A percentile compares a stretch with the other conserved stretches of the same genome.
Conservation (phyloP, 2,113 vertebrate genomes). For the Sebastes schlegelii region DNA sequence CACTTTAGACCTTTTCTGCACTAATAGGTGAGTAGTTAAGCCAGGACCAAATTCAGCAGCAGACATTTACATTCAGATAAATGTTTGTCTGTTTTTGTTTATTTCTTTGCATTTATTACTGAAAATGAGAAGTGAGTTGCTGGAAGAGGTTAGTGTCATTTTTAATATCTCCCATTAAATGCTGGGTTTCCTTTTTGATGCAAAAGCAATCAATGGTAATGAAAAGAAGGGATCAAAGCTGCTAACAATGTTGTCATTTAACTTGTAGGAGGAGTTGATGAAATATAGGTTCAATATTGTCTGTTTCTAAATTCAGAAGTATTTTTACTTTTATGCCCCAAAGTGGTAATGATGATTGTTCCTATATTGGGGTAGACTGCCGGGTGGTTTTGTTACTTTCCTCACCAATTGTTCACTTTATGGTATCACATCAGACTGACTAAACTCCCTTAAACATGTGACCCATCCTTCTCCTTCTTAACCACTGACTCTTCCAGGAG, state of each 20-base stretch:
- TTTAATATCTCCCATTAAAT: conserved; percentile 44
- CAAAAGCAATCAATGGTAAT: conserved; percentile 1
- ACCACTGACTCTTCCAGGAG: conserved; percentile 90
- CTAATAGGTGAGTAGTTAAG: neutral
- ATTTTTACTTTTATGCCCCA: neutral
- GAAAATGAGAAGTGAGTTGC: conserved; percentile 51
- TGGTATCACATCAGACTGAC: neutral
- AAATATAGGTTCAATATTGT: neutral
- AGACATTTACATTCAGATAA: conserved; percentile 3
- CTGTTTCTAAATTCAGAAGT: neutral
- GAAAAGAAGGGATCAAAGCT: neutral
- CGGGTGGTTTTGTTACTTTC: neutral
- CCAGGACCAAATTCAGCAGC: neutral
- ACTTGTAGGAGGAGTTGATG: neutral
- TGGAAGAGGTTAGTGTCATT: conserved; percentile 58
- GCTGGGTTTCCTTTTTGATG: neutral
- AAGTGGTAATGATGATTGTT: neutral
- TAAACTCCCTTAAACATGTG: conserved; percentile 13
- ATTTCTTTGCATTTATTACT: conserved; percentile 28
- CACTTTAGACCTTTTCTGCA: neutral
- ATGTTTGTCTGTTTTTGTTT: conserved; percentile 21
- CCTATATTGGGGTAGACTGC: neutral
- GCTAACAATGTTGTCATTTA: neutral
- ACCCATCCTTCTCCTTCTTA: conserved; percentile 48
- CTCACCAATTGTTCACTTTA: neutral